phyloP scores from a whole-genome alignment of 2,888 invertebrate species.

The Neocrepidodera transversa region DNA sequence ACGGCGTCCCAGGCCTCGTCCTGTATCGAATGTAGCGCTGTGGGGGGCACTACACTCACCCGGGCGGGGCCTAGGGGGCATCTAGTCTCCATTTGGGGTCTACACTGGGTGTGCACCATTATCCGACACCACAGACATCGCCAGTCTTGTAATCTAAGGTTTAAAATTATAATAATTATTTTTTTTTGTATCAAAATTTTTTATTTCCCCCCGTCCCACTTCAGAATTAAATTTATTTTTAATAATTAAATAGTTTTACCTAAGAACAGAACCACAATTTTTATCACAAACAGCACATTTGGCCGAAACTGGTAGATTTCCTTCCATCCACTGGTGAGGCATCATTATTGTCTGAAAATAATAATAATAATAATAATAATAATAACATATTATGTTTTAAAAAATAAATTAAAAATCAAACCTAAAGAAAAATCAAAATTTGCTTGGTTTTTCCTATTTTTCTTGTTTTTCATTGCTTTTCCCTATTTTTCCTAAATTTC shows the following conservation, averaged over 20 bases:
- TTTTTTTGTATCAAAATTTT: too few species aligned
- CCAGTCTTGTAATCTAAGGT: conserved; percentile 87
- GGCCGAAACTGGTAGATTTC: conserved; percentile 93
- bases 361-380: not conserved
- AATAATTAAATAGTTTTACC: conserved; percentile 63
- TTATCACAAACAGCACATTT: conserved; percentile 94
- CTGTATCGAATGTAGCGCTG: conserved; percentile 88
- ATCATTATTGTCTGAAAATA: conserved; percentile 80
- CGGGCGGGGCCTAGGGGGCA: conserved; percentile 90
- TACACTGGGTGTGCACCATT: conserved; percentile 91
- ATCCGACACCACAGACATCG: conserved; percentile 95
- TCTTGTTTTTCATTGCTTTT: too few species aligned
- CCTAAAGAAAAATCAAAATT: too few species aligned
- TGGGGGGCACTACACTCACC: conserved; percentile 94
- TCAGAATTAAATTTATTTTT: too few species aligned
- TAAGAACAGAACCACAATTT: conserved; percentile 94
- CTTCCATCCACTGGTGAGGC: conserved; percentile 99
- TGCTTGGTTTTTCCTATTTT: too few species aligned
- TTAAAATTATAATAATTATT: conserved; percentile 9
- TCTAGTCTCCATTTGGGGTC: conserved; percentile 76
- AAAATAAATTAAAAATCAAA: too few species aligned
- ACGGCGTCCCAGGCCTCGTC: conserved; percentile 93
- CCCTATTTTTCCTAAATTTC: too few species aligned
- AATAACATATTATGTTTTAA: too few species aligned
- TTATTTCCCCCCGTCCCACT: too few species aligned